phyloP scores from a whole-genome alignment of 2,113 vertebrate genomes.

The Pelusios castaneus region DNA sequence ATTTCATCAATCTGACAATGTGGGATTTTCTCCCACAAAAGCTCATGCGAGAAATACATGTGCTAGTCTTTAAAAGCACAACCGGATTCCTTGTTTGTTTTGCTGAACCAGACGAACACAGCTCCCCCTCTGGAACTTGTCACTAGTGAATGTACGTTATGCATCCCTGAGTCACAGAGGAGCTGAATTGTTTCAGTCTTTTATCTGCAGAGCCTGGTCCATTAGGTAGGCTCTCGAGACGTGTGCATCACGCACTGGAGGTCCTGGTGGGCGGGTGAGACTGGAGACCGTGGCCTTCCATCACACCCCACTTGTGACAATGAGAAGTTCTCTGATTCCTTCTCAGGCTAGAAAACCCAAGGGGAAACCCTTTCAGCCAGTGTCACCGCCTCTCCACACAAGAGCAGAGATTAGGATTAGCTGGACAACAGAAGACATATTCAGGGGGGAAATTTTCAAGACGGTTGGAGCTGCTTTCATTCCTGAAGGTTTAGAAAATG shows the following conservation, averaged over 20 bases:
- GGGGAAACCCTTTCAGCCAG: not conserved
- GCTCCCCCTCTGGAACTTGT: too few species aligned
- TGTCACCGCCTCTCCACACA: not conserved
- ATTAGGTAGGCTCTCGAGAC: not conserved
- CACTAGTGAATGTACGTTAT: too few species aligned
- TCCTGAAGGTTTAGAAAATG: not conserved
- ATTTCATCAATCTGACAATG: too few species aligned
- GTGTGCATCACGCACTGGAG: not conserved
- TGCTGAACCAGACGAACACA: too few species aligned
- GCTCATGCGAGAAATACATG: too few species aligned
- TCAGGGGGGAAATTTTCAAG: not conserved
- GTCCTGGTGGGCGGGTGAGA: rapidly evolving
- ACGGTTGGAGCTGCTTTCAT: not conserved
- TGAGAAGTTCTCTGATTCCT: not conserved
- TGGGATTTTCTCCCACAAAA: too few species aligned
- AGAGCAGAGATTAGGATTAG: not conserved
- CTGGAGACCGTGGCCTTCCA: rapidly evolving
- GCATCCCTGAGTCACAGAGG: not conserved
- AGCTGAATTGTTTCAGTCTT: too few species aligned
- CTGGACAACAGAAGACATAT: not conserved
- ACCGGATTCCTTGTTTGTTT: too few species aligned
- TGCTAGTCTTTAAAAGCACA: too few species aligned
- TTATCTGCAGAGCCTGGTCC: not conserved
- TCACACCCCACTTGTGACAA: rapidly evolving
- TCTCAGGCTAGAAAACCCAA: not conserved